Base-by-base conservation (phyloP, 2,888 invertebrate species). In the Melipona beecheii region DNA sequence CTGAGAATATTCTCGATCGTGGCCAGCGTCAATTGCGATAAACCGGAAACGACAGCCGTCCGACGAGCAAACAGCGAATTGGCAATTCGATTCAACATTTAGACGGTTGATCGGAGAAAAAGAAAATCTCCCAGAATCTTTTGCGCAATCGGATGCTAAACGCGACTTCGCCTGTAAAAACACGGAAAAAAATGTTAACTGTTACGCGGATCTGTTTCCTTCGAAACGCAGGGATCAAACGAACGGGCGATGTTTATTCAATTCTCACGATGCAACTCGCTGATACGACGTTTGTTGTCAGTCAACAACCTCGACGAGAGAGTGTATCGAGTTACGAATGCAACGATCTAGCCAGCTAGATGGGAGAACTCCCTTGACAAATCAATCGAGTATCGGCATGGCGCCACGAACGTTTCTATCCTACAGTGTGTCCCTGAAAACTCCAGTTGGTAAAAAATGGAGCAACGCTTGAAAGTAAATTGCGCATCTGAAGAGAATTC, bases 1-100 rank as follows among this genome's bases (percentile, higher is more conserved):
- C 92, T 94, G 93, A 91, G 93, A 94, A 94, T 92, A 91, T 91
- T 88, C 89, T 84, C 81, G 83, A 88, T 86, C 75, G 81, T 86
- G 78, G 72, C 70, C 71, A 71, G 75, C 72, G 81, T 75, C 88
- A 85, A 91, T 92, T 91, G 90, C 86, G 81, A 79, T 83, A 87
- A 89, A 87, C 86, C 83, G 75, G 78, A 83, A 80, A 83, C 84
- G 75, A 85, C 66, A 74, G 69, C 78, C 50, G 75, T 77, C 72
- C 65, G 71, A 58, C 79, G 65, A 27, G 43, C 62, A 66, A 70
- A 50, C 68, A 24, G 76, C 69, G 68, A 52, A 78, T 69, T 69
- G n/a, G 52, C 36, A 27, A 73, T 52, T 43, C 43, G 43, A 56
- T 65, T 73, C 64, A 76, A 76, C 66, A 64, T 81, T 86, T 27